phyloP scores from a whole-genome alignment of 2,888 invertebrate genomes.

The Xanthia icteritia region DNA sequence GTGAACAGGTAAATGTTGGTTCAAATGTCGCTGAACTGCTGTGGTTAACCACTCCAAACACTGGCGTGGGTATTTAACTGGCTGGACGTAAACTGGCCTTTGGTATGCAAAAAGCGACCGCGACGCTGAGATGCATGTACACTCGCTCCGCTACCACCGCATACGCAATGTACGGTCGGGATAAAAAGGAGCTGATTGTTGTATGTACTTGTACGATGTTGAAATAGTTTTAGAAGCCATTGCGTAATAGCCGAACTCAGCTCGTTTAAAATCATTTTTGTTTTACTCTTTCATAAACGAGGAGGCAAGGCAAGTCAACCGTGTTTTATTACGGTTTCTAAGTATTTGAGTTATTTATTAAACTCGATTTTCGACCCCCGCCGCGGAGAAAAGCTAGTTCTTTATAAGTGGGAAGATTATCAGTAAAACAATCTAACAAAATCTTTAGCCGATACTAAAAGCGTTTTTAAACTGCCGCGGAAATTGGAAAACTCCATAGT shows the following conservation, averaged over 20 bases:
- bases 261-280: neutral
- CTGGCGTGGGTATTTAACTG: conserved; percentile 49
- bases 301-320: too few relatives aligned
- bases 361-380: too few relatives aligned
- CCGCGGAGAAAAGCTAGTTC: conserved; percentile 2
- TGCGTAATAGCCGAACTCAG: too few relatives aligned
- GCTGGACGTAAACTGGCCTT: conserved; percentile 46
- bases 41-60: conserved; percentile 60
- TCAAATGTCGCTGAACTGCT: conserved; percentile 52
- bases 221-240: neutral
- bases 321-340: neutral
- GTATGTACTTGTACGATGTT: neutral
- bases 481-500: conserved; percentile 55
- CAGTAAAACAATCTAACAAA: conserved; percentile 56
- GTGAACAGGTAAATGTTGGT: conserved; percentile 40
- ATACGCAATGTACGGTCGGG: conserved; percentile 18
- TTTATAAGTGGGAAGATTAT: conserved; percentile 40
- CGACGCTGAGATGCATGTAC: conserved; percentile 40
- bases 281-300: neutral
- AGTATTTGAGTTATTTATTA: neutral
- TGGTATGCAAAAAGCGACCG: conserved; percentile 57
- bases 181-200: conserved; percentile 9
- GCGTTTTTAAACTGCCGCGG: conserved; percentile 51
- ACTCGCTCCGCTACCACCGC: conserved; percentile 9
- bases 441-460: conserved; percentile 56